Percentiles rank a stretch among this genome's conserved stretches.
phyloP scores from a whole-genome alignment of 2,113 vertebrate species.

The Channa maculata region DNA sequence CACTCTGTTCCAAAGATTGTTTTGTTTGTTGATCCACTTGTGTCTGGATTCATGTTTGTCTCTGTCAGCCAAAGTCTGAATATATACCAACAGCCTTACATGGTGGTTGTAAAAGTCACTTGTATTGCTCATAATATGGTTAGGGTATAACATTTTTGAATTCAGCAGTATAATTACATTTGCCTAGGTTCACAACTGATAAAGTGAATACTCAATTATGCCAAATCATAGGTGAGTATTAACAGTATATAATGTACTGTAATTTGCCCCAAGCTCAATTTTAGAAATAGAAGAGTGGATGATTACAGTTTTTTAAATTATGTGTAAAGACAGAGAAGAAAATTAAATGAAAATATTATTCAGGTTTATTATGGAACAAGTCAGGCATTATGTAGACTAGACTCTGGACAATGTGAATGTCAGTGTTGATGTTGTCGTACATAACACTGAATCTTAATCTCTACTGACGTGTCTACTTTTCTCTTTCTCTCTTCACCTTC shows the following conservation, averaged over 20 bases:
- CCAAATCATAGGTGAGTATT: slow-evolving; percentile 3
- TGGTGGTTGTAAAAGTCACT: slow-evolving; percentile 16
- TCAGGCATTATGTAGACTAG: slow-evolving; percentile 2
- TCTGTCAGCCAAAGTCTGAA: slow-evolving; percentile 15
- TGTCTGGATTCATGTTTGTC: slow-evolving; percentile 51
- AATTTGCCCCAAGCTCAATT: background rate
- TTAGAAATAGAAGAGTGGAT: background rate
- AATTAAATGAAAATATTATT: background rate
- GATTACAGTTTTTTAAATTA: background rate
- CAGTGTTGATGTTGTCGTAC: slow-evolving; percentile 61
- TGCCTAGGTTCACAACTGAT: background rate
- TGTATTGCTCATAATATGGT: background rate
- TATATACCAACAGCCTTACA: slow-evolving; percentile 9
- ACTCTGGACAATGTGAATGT: slow-evolving; percentile 29
- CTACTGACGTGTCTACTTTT: slow-evolving; percentile 46
- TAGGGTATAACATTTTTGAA: background rate
- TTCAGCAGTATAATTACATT: background rate
- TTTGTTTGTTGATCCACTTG: slow-evolving; percentile 16
- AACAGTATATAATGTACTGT: background rate
- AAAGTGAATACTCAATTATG: background rate
- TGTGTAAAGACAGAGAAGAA: background rate
- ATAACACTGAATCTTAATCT: slow-evolving; percentile 32
- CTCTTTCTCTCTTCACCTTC: slow-evolving; percentile 53
- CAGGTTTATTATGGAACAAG: background rate
- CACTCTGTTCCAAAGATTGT: background rate